Conservation (phyloP, 1,140 invertebrate species). For the Cotesia glomerata region DNA sequence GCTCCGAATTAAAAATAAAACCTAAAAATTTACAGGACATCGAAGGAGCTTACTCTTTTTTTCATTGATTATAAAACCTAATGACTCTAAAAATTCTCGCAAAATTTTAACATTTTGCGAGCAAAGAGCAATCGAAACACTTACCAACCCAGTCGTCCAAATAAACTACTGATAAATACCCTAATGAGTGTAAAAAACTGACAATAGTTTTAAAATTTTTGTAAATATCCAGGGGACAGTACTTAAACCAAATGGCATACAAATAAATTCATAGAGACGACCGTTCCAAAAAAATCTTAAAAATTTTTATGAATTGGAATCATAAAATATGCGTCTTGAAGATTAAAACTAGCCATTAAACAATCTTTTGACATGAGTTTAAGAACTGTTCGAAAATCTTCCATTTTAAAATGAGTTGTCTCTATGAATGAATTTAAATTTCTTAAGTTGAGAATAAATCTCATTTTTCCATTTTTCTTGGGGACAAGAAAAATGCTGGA, state of each 20-base stretch:
- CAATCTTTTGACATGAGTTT: conserved; percentile 33
- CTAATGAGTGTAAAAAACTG: conserved; percentile 25
- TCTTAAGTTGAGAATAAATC: conserved; percentile 42
- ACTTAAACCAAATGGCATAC: conserved; percentile 31
- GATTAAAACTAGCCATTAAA: conserved; percentile 34
- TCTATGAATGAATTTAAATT: conserved; percentile 37
- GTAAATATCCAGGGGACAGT: conserved; percentile 33
- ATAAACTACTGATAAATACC: conserved; percentile 28
- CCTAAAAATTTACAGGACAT: conserved; percentile 36
- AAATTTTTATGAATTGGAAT: conserved; percentile 33
- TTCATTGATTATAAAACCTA: conserved; percentile 41
- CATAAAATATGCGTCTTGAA: conserved; percentile 43
- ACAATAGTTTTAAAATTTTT: conserved; percentile 37
- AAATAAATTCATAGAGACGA: conserved; percentile 30
- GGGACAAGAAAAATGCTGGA: conserved; percentile 37
- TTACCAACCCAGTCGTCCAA: conserved; percentile 35
- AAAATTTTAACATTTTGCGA: conserved; percentile 21
- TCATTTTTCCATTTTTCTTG: conserved; percentile 37
- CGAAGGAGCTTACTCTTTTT: conserved; percentile 28
- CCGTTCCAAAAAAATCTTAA: conserved; percentile 31
- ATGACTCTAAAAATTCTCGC: conserved; percentile 28
- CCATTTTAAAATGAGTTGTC: conserved; percentile 38
- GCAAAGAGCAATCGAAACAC: conserved; percentile 5
- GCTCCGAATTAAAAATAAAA: conserved; percentile 38
- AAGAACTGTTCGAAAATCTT: conserved; percentile 37